A percentile compares a stretch with the other conserved stretches of the same genome.
Evolutionary conservation across 1,140 invertebrate species (phyloP).

Genomic region (Acyrthosiphon pisum): DNA sequence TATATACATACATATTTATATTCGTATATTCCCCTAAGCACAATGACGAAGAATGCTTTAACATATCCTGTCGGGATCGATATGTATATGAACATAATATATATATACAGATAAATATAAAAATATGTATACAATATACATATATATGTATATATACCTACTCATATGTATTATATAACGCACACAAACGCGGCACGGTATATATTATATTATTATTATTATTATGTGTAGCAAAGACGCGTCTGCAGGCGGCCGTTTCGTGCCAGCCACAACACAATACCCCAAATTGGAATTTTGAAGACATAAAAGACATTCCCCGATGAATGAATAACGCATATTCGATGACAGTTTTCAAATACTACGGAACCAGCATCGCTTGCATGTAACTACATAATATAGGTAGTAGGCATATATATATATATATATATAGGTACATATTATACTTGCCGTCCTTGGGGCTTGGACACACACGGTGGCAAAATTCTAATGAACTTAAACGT

Average conservation of each 20-base stretch:
- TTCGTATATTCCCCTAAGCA: slow-evolving; percentile 34
- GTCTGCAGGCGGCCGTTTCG: slow-evolving; percentile 51
- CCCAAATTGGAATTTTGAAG: slow-evolving; percentile 54
- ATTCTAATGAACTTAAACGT: background rate
- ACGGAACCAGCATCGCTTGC: slow-evolving; percentile 22
- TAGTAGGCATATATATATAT: background rate
- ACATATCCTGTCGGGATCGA: slow-evolving; percentile 51
- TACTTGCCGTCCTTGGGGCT: background rate
- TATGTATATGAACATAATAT: slow-evolving; percentile 10
- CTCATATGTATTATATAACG: background rate
- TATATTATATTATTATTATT: slow-evolving; percentile 42
- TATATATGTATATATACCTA: background rate
- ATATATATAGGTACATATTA: background rate
- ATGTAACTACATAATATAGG: background rate
- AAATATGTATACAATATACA: background rate
- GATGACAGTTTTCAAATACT: slow-evolving; percentile 47
- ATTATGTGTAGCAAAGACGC: slow-evolving; percentile 37
- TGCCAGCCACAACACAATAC: slow-evolving; percentile 22
- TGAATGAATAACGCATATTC: slow-evolving; percentile 51
- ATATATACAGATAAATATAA: background rate
- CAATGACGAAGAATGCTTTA: slow-evolving; percentile 44
- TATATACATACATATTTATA: background rate
- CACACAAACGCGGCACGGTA: background rate
- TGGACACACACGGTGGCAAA: slow-evolving; percentile 20
- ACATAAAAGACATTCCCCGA: slow-evolving; percentile 53